Evolutionary conservation across 1,140 invertebrate genomes (phyloP), one percentile per base, ranked within the genome.

Genomic region (Hyposmocoma kahamanoa): DNA sequence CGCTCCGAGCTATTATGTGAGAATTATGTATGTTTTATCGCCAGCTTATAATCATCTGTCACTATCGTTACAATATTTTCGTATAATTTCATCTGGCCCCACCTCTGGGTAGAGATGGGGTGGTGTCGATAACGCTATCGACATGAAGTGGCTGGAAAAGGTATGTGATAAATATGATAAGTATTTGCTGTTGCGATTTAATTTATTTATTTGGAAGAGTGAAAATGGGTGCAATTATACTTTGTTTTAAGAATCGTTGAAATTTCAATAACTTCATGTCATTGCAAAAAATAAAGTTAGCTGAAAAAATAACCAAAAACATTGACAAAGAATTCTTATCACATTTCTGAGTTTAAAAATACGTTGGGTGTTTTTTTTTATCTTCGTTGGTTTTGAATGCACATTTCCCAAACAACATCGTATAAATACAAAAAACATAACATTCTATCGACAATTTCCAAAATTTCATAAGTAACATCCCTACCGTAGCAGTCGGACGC

Each of bases 1-100:
- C 38, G 64, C n/a, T n/a, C n/a, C n/a, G n/a, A n/a, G 57, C 72
- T 66, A 77, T 85, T 81, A 81, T 54, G 60, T 67, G 64, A 68
- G 76, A 85, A 85, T 85, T 84, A 84, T 85, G 80, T 85, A 70
- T 84, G 80, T 85, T 85, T 85, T 84, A 84, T 85, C 80, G 75
- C 78, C 73, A 76, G 72, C 76, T 85, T 82, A 84, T 84, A 84
- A 84, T 85, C 76, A 85, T 85, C 79, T 85, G 82, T 85, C 82
- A 85, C 79, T 81, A 84, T 84, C 69, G 70, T 81, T 82, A 84
- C 76, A 72, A 79, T 83, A 84, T 85, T 85, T 81, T 82, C 67
- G 77, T 84, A 81, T 81, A 84, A 85, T 83, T 80, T 82, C 66
- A 72, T 68, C 63, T 63, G 58, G 62, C 62, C 59, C 71, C 72